These are phyloP conservation scores for Isichthys henryi DNA, from an alignment of 2,113 vertebrate species.

Conservation along the genomic window DNA sequence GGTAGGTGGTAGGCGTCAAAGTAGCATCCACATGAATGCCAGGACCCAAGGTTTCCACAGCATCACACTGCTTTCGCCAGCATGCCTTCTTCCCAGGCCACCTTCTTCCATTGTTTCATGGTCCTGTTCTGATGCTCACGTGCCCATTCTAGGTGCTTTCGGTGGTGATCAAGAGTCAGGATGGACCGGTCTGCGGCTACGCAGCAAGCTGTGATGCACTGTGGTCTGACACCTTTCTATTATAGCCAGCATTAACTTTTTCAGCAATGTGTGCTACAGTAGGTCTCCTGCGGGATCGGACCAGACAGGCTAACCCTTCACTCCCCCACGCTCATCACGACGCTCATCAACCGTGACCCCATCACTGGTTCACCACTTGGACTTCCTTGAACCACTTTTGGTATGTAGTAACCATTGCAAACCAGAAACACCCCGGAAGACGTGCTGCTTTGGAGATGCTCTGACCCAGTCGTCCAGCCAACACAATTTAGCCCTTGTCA, in stretches of 20 bases:
- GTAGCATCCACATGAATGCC: not conserved
- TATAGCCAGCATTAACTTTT: not conserved
- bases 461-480: not conserved
- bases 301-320: not conserved
- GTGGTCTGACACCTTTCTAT: not conserved
- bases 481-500: not conserved
- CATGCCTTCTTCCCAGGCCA: not conserved
- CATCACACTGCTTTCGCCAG: too few species aligned
- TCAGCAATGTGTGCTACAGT: not conserved
- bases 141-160: not conserved
- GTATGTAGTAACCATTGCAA: not conserved
- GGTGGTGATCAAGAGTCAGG: not conserved
- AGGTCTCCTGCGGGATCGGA: not conserved
- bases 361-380: not conserved
- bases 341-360: too few species aligned
- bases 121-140: not conserved
- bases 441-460: not conserved
- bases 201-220: not conserved
- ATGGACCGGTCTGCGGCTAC: not conserved
- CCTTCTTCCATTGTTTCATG: not conserved
- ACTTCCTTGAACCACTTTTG: not conserved
- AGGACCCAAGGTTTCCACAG: not conserved
- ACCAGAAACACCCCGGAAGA: not conserved
- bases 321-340: too few species aligned
- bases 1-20: not conserved